A percentile compares a stretch with the other conserved stretches of the same genome.
Evolutionary conservation across 2,888 invertebrate genomes (phyloP).

Genomic region (Augochlorella aurata): DNA sequence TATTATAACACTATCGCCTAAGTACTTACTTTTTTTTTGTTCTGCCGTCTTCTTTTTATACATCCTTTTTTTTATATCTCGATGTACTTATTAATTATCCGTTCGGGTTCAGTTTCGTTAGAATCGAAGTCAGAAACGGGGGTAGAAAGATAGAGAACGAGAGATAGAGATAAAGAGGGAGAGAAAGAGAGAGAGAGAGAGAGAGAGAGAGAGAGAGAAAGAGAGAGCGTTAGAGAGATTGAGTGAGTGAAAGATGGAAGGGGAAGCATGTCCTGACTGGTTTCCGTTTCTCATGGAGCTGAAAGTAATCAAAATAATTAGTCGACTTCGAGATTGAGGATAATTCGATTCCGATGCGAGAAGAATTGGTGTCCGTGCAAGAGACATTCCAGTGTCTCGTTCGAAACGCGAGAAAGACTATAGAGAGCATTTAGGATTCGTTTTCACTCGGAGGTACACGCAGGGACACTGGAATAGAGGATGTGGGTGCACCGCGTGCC

Average conservation of each 20-base stretch:
- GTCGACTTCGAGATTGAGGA: slow-evolving; percentile 8
- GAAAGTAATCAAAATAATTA: slow-evolving; percentile 12
- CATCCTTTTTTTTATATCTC: slow-evolving; percentile 36
- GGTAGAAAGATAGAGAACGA: not conserved
- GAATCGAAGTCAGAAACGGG: slow-evolving; percentile 25
- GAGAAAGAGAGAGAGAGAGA: not conserved
- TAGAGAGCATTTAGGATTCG: slow-evolving; percentile 44
- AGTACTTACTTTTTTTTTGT: slow-evolving; percentile 59
- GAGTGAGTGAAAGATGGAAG: not conserved
- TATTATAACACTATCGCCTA: slow-evolving; percentile 53
- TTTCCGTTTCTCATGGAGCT: slow-evolving; percentile 18
- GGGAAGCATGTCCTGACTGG: slow-evolving; percentile 31
- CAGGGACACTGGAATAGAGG: slow-evolving; percentile 38
- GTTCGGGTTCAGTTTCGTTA: slow-evolving; percentile 34
- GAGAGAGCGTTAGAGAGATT: not conserved
- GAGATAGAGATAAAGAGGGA: not conserved
- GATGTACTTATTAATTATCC: slow-evolving; percentile 48
- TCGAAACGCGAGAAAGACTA: slow-evolving; percentile 35
- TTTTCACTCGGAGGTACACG: slow-evolving; percentile 26
- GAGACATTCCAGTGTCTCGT: slow-evolving; percentile 53
- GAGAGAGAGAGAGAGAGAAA: not conserved
- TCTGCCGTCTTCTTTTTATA: slow-evolving; percentile 32
- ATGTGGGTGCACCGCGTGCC: slow-evolving; percentile 66
- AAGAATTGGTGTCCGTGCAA: slow-evolving; percentile 13
- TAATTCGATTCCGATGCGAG: slow-evolving; percentile 5